phyloP scores from a whole-genome alignment of 2,888 invertebrate genomes.

The Epinotia nisella region DNA sequence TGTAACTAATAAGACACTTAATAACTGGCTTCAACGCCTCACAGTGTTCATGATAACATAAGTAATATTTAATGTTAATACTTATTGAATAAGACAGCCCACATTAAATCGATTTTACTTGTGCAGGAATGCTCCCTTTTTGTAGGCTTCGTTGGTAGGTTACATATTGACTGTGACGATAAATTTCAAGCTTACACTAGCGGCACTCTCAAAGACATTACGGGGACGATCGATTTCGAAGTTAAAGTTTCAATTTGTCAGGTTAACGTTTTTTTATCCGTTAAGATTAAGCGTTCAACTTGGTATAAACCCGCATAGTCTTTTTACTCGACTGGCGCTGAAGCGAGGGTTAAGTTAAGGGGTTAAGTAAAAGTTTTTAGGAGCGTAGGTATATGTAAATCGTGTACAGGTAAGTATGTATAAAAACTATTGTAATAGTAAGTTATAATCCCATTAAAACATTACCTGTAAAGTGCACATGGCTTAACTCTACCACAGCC shows the following conservation, averaged over 20 bases:
- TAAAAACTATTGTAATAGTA: too few relatives aligned
- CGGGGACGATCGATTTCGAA: slow-evolving; percentile 48
- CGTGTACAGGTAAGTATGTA: too few relatives aligned
- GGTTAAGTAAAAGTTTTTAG: too few relatives aligned
- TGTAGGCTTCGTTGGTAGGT: not conserved
- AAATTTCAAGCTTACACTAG: slow-evolving; percentile 19
- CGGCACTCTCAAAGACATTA: slow-evolving; percentile 52
- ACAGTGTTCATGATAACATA: slow-evolving; percentile 1
- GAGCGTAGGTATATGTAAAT: too few relatives aligned
- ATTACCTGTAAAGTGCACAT: too few relatives aligned
- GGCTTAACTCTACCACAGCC: too few relatives aligned
- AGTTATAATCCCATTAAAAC: too few relatives aligned
- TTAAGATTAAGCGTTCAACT: slow-evolving; percentile 30
- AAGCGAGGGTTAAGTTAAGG: not conserved
- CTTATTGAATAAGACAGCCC: slow-evolving; percentile 20
- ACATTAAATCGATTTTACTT: slow-evolving; percentile 8
- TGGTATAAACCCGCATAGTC: slow-evolving; percentile 12
- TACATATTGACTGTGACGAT: slow-evolving; percentile 32
- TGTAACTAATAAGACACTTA: slow-evolving; percentile 4
- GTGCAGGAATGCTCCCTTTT: slow-evolving; percentile 9
- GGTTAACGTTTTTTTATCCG: slow-evolving; percentile 23
- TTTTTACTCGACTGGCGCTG: not conserved
- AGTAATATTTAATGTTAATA: slow-evolving; percentile 10
- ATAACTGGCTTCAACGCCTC: slow-evolving; percentile 8
- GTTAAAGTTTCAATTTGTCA: slow-evolving; percentile 35